Conservation (phyloP, 2,888 invertebrate genomes). For the Neoitamus cyanurus region DNA sequence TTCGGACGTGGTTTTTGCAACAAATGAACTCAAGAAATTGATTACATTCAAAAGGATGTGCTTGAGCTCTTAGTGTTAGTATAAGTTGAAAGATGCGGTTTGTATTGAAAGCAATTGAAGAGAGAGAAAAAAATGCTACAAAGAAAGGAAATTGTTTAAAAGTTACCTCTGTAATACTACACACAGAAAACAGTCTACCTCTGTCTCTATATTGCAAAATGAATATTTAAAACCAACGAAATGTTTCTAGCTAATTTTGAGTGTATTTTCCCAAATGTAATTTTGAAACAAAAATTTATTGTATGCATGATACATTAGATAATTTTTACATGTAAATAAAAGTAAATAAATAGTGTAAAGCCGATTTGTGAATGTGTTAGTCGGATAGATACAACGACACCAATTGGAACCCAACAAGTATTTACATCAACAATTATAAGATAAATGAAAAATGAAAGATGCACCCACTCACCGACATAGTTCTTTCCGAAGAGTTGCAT, state of each 20-base stretch:
- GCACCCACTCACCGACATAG: slow-evolving; percentile 76
- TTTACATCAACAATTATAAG: slow-evolving; percentile 12
- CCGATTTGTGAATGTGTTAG: neutral
- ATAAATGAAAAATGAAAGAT: neutral
- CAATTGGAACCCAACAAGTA: neutral
- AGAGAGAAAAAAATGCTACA: neutral
- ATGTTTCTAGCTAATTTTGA: neutral
- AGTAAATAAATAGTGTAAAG: neutral
- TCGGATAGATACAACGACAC: neutral
- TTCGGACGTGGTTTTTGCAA: too few relatives aligned
- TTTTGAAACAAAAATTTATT: neutral
- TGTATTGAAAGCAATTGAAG: neutral
- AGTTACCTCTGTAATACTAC: slow-evolving; percentile 38
- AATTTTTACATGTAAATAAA: neutral
- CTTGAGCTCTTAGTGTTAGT: neutral
- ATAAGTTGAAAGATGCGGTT: neutral
- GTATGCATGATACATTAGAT: neutral
- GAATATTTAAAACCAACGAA: neutral
- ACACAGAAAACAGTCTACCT: slow-evolving; percentile 31
- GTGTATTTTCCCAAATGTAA: neutral
- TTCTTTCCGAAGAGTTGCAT: slow-evolving; percentile 98
- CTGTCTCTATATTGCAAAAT: neutral
- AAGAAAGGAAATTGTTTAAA: neutral
- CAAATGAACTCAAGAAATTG: slow-evolving; percentile 8
- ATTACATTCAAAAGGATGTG: neutral